Conservation (phyloP, 64 coral and sea anemone species). For the Acropora yongei region DNA sequence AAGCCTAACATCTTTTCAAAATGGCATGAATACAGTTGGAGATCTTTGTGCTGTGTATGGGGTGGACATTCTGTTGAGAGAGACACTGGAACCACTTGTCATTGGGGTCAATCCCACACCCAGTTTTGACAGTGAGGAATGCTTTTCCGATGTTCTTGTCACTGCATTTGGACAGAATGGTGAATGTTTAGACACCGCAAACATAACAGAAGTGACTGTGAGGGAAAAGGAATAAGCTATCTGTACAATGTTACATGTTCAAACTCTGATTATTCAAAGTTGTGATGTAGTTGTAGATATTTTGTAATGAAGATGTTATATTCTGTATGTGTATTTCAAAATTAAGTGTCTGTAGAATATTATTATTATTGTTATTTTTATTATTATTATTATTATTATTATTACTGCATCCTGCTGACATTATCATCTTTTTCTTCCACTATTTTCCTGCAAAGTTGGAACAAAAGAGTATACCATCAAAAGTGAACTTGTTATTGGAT, state of each 20-base stretch:
- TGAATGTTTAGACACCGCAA: background rate
- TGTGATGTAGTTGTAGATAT: slow-evolving; percentile 20
- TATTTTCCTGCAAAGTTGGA: no score
- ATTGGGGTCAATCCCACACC: slow-evolving; percentile 58
- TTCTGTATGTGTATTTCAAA: background rate
- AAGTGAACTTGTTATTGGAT: no score
- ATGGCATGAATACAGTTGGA: background rate
- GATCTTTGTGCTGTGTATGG: slow-evolving; percentile 67
- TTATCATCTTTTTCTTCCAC: background rate
- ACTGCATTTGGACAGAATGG: slow-evolving; percentile 39
- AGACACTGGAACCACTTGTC: slow-evolving; percentile 47
- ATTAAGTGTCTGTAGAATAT: no score
- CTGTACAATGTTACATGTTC: background rate
- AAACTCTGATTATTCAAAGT: background rate
- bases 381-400: no score
- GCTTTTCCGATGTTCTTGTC: slow-evolving; percentile 50
- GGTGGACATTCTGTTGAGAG: slow-evolving; percentile 60
- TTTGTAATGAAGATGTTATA: background rate
- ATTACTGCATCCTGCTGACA: background rate
- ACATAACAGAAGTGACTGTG: slow-evolving; percentile 24
- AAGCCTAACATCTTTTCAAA: slow-evolving; percentile 46
- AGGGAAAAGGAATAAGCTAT: background rate
- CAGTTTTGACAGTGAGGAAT: slow-evolving; percentile 43
- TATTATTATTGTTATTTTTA: no score
- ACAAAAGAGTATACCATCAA: no score